phyloP scores from a whole-genome alignment of 2,888 invertebrate genomes.

The Brachynemurus nebulosus region DNA sequence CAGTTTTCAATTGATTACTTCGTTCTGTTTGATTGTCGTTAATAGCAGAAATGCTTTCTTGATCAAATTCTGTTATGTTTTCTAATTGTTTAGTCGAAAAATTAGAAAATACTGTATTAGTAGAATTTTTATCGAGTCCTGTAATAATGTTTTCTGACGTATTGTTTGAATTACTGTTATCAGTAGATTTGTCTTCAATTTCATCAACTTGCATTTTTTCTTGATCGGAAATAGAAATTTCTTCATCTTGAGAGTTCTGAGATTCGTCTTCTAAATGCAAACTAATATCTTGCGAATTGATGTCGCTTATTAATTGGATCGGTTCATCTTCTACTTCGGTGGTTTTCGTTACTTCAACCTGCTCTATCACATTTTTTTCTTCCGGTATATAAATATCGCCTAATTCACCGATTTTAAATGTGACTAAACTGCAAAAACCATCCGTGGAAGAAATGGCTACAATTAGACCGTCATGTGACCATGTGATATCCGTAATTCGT shows the following conservation, averaged over 20 bases:
- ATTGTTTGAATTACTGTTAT: not conserved
- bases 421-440: slow-evolving; percentile 75
- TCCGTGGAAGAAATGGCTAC: slow-evolving; percentile 75
- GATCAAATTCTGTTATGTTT: no score
- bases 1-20: no score
- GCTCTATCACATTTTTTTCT: no score
- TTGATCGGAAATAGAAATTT: not conserved
- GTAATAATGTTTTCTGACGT: not conserved
- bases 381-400: slow-evolving; percentile 47
- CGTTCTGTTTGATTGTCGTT: no score
- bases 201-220: not conserved
- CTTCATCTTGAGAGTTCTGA: not conserved
- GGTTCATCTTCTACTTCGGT: no score
- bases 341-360: no score
- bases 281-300: not conserved
- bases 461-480: slow-evolving; percentile 68
- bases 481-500: slow-evolving; percentile 73
- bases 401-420: slow-evolving; percentile 60
- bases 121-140: no score
- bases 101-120: no score
- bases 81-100: no score
- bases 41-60: no score
- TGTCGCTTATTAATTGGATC: no score
- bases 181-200: not conserved
- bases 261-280: not conserved